These are phyloP conservation scores for Chlorops oryzae DNA, from an alignment of 1,140 invertebrate genomes.

Conservation along the genomic window DNA sequence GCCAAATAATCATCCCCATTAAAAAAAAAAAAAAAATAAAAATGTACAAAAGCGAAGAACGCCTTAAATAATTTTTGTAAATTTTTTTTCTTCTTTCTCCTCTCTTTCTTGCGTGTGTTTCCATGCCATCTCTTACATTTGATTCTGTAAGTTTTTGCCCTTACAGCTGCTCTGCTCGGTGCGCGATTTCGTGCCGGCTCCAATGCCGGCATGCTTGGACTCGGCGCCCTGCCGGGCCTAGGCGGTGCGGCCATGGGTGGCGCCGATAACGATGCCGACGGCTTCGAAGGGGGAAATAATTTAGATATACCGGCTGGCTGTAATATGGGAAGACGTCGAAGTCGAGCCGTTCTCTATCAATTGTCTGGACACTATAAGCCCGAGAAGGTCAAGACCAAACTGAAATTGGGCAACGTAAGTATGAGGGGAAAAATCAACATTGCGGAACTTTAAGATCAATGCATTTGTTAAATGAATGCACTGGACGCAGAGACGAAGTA, in stretches of 20 bases:
- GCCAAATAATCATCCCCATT: no score
- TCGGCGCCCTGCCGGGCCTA: constrained; percentile 62
- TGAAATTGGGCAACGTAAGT: constrained; percentile 92
- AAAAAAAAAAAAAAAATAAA: no score
- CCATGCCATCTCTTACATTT: no score
- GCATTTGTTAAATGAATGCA: no score
- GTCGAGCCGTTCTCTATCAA: constrained; percentile 92
- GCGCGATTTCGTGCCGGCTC: constrained; percentile 56
- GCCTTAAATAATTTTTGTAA: no score
- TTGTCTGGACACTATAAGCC: constrained; percentile 92
- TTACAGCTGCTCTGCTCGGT: constrained; percentile 46
- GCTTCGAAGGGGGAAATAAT: constrained; percentile 60
- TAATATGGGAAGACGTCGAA: constrained; percentile 81
- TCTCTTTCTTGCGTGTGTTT: no score
- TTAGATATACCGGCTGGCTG: constrained; percentile 80
- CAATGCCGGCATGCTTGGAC: constrained; percentile 63
- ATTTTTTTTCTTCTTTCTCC: no score
- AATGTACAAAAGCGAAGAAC: no score
- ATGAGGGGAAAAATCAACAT: constrained; percentile 16
- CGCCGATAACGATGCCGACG: constrained; percentile 58
- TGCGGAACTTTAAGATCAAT: no score
- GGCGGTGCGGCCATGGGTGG: constrained; percentile 54
- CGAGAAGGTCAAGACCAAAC: constrained; percentile 86
- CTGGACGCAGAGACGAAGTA: no score
- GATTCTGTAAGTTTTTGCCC: constrained; percentile 47